phyloP scores from a whole-genome alignment of 1,140 invertebrate genomes.

The Nephila pilipes region DNA sequence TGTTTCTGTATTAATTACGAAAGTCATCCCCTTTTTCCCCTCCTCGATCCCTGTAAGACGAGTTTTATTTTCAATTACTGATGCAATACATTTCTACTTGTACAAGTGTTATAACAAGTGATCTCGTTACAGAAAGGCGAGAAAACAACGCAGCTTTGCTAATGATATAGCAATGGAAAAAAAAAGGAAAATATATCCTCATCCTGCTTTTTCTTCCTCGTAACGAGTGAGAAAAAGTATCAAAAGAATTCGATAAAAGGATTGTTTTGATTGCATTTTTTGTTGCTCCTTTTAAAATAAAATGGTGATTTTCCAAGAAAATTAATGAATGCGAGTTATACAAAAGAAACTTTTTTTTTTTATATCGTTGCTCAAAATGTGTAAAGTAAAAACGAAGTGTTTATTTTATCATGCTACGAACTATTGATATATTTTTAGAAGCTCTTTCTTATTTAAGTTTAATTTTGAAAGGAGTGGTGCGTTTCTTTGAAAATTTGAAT shows the following conservation, averaged over 20 bases:
- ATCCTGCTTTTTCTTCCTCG: neutral
- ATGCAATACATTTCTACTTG: neutral
- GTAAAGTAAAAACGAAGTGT: too few species aligned
- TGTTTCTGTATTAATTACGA: constrained; percentile 12
- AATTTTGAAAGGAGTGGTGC: too few species aligned
- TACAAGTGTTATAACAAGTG: constrained; percentile 16
- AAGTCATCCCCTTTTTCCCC: neutral
- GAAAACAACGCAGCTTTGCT: constrained; percentile 10
- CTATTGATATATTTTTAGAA: too few species aligned
- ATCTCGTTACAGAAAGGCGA: constrained; percentile 6
- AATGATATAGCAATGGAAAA: neutral
- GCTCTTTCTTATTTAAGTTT: too few species aligned
- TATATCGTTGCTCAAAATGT: too few species aligned
- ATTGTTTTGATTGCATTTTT: constrained; percentile 23
- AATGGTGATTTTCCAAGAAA: constrained; percentile 1
- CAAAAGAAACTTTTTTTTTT: neutral
- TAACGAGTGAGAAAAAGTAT: neutral
- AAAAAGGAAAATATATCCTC: neutral
- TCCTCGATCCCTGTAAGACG: neutral
- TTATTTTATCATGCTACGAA: too few species aligned
- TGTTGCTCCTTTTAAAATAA: neutral
- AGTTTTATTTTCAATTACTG: constrained; percentile 8
- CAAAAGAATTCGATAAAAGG: constrained; percentile 22
- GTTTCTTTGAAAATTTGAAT: too few species aligned
- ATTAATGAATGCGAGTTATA: neutral